A percentile compares a stretch with the other conserved stretches of the same genome.
Evolutionary conservation across 2,888 invertebrate genomes (phyloP).

Genomic region (Hartigia nigra): DNA sequence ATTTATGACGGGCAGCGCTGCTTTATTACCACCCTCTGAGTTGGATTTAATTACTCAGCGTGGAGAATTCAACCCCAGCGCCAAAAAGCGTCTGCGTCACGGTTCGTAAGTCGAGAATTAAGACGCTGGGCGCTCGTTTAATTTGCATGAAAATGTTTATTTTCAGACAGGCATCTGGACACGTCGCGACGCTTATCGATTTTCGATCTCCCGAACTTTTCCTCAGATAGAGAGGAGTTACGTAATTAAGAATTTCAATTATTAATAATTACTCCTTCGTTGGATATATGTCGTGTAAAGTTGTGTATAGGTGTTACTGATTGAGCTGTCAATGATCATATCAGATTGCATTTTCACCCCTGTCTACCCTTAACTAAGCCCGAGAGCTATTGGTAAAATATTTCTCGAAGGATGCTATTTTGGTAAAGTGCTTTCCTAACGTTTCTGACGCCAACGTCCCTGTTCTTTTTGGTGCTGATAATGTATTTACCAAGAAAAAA

Average conservation of each 20-base stretch:
- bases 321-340: too few relatives aligned
- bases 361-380: background rate
- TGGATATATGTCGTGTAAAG: background rate
- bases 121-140: constrained; percentile 9
- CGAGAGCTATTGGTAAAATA: background rate
- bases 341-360: background rate
- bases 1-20: constrained; percentile 31
- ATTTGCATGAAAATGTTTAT: constrained; percentile 7
- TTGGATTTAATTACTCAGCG: constrained; percentile 38
- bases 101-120: constrained; percentile 6
- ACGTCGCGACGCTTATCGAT: background rate
- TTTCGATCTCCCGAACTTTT: background rate
- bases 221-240: background rate
- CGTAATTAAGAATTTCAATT: background rate
- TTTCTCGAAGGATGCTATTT: constrained; percentile 11
- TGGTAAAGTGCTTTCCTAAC: constrained; percentile 13
- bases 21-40: constrained; percentile 32
- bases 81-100: constrained; percentile 10
- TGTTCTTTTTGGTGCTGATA: background rate
- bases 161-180: background rate
- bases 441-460: background rate
- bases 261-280: background rate
- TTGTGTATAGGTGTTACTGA: background rate
- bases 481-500: background rate
- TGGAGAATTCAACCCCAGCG: constrained; percentile 12